Percentiles rank a stretch among this genome's conserved stretches.
Evolutionary conservation across 2,888 invertebrate genomes (phyloP).

Genomic region (Hoplodrina ambigua): DNA sequence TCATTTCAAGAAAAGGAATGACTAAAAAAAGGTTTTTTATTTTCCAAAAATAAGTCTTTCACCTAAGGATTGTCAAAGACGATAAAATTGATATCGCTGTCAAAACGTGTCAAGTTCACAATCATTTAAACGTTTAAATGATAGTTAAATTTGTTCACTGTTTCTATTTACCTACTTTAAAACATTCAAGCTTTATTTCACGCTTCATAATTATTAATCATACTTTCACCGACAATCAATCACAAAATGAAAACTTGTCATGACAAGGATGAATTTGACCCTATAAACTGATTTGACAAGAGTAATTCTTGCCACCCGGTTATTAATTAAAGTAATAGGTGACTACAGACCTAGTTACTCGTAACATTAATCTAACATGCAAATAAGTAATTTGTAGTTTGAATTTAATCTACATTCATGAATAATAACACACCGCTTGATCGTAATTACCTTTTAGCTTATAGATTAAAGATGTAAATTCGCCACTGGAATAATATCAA

Average conservation of each 20-base stretch:
- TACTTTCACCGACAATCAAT: conserved; percentile 7
- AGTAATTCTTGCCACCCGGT: conserved; percentile 30
- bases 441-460: conserved; percentile 64
- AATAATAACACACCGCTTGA: conserved; percentile 62
- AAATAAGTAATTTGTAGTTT: conserved; percentile 68
- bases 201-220: conserved; percentile 14
- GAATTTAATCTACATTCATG: conserved; percentile 68
- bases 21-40: conserved; percentile 7
- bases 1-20: conserved; percentile 15
- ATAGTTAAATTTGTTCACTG: conserved; percentile 10
- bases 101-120: conserved; percentile 40
- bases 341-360: conserved; percentile 60
- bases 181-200: conserved; percentile 29
- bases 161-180: conserved; percentile 28
- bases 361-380: conserved; percentile 63
- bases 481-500: conserved; percentile 53
- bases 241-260: conserved; percentile 12
- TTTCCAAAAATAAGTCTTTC: conserved; percentile 19
- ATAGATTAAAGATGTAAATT: conserved; percentile 63
- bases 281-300: conserved; percentile 16
- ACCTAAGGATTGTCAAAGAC: conserved; percentile 21
- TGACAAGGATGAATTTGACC: conserved; percentile 20
- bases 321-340: conserved; percentile 56
- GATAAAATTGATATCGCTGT: conserved; percentile 35
- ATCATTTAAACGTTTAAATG: conserved; percentile 6